These are phyloP conservation scores for Amphiprion clarkii DNA, from an alignment of 2,797 vertebrate genomes.

Conservation along the genomic window DNA sequence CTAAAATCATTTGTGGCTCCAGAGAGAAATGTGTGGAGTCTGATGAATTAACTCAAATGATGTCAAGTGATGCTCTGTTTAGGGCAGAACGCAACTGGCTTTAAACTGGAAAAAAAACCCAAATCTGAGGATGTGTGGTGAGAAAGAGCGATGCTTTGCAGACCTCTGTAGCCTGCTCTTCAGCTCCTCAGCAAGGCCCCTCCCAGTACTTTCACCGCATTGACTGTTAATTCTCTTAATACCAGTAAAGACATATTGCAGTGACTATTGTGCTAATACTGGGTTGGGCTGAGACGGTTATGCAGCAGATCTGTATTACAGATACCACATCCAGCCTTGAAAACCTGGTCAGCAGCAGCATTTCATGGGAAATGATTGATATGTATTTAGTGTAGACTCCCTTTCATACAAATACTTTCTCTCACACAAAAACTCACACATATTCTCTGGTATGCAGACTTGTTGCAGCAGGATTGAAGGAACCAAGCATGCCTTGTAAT, in stretches of 20 bases:
- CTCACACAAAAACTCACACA: constrained; percentile 31
- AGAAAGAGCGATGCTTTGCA: neutral
- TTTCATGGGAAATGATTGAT: constrained; percentile 39
- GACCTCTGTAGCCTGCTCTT: neutral
- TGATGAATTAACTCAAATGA: neutral
- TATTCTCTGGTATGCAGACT: constrained; percentile 72
- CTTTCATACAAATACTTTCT: constrained; percentile 23
- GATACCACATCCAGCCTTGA: constrained; percentile 11
- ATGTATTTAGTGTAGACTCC: constrained; percentile 22
- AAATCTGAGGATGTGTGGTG: neutral
- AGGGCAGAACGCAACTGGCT: neutral
- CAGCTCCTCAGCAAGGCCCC: neutral
- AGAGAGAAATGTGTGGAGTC: no score
- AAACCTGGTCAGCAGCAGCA: constrained; percentile 28
- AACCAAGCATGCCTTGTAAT: constrained; percentile 54
- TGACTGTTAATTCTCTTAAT: neutral
- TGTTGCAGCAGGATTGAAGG: constrained; percentile 71
- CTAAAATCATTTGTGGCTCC: no score
- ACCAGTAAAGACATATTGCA: neutral
- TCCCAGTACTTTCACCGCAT: neutral
- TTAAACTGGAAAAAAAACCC: no score
- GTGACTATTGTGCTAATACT: neutral
- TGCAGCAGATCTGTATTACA: neutral
- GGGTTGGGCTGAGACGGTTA: neutral
- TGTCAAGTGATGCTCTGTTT: neutral